Conservation (phyloP, 1,140 invertebrate genomes). For the Drosophila elegans region DNA sequence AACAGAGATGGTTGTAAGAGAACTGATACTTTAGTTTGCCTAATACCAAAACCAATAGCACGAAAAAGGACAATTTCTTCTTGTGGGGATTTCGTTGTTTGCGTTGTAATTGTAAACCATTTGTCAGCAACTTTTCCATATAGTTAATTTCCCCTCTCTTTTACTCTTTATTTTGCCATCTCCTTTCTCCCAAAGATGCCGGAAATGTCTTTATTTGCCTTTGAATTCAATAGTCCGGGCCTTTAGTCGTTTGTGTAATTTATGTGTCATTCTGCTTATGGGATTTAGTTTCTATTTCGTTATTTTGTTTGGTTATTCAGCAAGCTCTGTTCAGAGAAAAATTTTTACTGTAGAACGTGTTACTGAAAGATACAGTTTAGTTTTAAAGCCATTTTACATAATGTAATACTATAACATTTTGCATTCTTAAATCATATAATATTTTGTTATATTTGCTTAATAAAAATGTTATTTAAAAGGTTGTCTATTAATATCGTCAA, state of each 20-base stretch:
- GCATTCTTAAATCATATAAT: too few species aligned
- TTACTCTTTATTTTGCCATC: not conserved
- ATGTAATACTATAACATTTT: too few species aligned
- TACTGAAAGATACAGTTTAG: not conserved
- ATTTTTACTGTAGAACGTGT: constrained; percentile 9
- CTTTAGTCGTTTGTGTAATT: constrained; percentile 48
- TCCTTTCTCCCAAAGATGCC: constrained; percentile 48
- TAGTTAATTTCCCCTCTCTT: constrained; percentile 54
- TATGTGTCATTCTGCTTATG: constrained; percentile 60
- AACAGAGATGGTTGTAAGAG: constrained; percentile 10
- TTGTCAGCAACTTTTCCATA: constrained; percentile 72
- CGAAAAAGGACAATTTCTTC: constrained; percentile 51
- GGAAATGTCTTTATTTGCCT: constrained; percentile 78
- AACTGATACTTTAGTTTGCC: constrained; percentile 50
- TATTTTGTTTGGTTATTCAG: constrained; percentile 3
- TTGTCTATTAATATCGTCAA: too few species aligned
- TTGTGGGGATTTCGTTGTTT: constrained; percentile 55
- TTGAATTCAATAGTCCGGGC: constrained; percentile 46
- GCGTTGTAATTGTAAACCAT: constrained; percentile 78
- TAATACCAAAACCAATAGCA: constrained; percentile 44
- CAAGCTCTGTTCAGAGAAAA: constrained; percentile 31
- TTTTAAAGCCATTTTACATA: not conserved
- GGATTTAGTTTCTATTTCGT: constrained; percentile 43
- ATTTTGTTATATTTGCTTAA: too few species aligned
- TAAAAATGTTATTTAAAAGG: too few species aligned